Evolutionary conservation across 2,797 vertebrate species (phyloP).

Genomic region (Lithobates pipiens): DNA sequence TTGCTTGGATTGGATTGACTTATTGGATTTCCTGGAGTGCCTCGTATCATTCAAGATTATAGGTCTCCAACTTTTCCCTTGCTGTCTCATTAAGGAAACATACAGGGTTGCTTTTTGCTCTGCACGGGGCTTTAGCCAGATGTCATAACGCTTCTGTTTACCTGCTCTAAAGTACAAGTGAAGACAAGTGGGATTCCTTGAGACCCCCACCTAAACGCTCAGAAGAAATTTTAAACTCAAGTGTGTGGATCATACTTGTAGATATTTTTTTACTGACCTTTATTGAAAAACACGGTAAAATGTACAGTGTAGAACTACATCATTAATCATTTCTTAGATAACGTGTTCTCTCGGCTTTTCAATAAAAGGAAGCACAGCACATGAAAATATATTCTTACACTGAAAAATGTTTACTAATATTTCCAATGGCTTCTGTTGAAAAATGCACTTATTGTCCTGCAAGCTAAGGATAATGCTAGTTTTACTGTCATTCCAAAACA

Average conservation of each 20-base stretch:
- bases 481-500: too few species aligned
- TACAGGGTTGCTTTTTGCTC: slow-evolving; percentile 37
- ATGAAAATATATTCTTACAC: background rate
- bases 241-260: background rate
- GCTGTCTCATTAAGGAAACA: slow-evolving; percentile 58
- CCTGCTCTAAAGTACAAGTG: slow-evolving; percentile 40
- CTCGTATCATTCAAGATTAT: slow-evolving; percentile 45
- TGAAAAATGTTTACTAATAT: background rate
- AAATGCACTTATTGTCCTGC: background rate
- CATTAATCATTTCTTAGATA: background rate
- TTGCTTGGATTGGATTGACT: slow-evolving; percentile 51
- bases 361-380: background rate
- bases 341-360: background rate
- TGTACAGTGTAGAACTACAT: background rate
- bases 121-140: slow-evolving; percentile 49
- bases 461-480: background rate
- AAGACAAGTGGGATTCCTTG: slow-evolving; percentile 24
- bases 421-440: background rate
- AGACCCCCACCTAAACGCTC: background rate
- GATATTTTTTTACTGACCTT: background rate
- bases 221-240: background rate
- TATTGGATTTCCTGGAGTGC: slow-evolving; percentile 46
- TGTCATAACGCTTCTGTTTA: slow-evolving; percentile 48
- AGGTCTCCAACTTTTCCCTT: slow-evolving; percentile 52
- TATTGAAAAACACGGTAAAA: background rate